These are phyloP conservation scores for Isurus oxyrinchus DNA, from an alignment of 2,113 vertebrate species.

Conservation along the genomic window DNA sequence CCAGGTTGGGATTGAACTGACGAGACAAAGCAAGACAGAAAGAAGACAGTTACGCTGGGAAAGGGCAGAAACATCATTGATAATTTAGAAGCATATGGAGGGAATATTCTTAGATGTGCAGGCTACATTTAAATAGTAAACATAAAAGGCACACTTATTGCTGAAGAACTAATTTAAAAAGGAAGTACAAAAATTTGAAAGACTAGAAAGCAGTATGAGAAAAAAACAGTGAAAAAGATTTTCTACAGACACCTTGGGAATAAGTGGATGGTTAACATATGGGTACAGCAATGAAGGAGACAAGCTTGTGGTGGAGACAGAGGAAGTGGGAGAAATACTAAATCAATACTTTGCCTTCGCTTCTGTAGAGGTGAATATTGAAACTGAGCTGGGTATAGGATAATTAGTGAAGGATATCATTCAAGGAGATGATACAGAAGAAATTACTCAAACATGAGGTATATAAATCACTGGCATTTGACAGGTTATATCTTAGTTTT, in stretches of 20 bases:
- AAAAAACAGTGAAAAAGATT: background rate
- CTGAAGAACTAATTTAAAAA: background rate
- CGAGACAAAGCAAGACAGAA: background rate
- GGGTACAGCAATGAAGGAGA: background rate
- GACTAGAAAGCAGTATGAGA: background rate
- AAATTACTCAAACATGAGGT: background rate
- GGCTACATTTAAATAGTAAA: background rate
- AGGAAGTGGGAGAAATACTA: background rate
- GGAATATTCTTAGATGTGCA: background rate
- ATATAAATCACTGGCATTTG: background rate
- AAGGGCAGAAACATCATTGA: background rate
- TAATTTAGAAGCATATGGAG: background rate
- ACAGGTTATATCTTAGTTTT: background rate
- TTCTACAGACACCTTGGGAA: background rate
- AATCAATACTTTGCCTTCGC: background rate
- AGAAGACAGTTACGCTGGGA: background rate
- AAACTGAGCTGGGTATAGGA: background rate
- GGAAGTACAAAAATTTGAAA: background rate
- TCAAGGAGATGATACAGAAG: background rate
- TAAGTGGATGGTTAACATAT: background rate
- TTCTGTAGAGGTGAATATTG: background rate
- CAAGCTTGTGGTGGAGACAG: background rate
- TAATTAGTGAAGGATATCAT: background rate
- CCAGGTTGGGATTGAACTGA: background rate
- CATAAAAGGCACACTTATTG: background rate